These are phyloP conservation scores for Micromussa lordhowensis DNA, from an alignment of 92 coral and sea anemone species.

Conservation along the genomic window DNA sequence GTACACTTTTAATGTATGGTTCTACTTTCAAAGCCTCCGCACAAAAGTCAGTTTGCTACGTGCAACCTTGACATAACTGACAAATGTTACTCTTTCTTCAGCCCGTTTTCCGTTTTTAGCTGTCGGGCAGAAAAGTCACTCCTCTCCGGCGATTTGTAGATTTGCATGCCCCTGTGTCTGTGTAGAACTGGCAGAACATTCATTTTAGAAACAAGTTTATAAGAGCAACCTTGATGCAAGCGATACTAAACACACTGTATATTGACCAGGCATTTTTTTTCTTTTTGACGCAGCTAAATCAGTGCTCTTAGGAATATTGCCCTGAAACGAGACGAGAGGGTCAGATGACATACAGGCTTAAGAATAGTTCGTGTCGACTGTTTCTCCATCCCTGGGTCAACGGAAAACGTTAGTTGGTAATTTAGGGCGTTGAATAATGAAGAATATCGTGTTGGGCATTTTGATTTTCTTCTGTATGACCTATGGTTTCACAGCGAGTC, in stretches of 20 bases:
- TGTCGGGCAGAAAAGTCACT: too few species aligned
- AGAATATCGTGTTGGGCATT: neutral
- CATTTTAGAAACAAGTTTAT: neutral
- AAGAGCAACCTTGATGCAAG: neutral
- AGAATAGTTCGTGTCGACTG: too few species aligned
- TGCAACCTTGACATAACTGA: too few species aligned
- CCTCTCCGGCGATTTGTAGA: too few species aligned
- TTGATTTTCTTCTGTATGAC: neutral
- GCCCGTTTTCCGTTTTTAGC: too few species aligned
- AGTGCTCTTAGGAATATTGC: neutral
- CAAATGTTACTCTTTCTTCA: too few species aligned
- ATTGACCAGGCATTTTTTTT: constrained; percentile 1
- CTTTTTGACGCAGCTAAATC: neutral
- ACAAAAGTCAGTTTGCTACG: too few species aligned
- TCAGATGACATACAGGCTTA: neutral
- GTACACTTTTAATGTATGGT: too few species aligned
- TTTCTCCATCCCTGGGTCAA: neutral
- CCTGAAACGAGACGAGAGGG: neutral
- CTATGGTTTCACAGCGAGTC: constrained; percentile 7
- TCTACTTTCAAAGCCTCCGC: too few species aligned
- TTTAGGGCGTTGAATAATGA: constrained; percentile 7
- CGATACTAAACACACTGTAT: neutral
- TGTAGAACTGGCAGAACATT: too few species aligned
- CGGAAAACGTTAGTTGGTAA: neutral
- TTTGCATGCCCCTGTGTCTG: neutral